A percentile compares a stretch with the other conserved stretches of the same genome.
phyloP scores from a whole-genome alignment of 2,888 invertebrate species.

The Artemia sinica region DNA sequence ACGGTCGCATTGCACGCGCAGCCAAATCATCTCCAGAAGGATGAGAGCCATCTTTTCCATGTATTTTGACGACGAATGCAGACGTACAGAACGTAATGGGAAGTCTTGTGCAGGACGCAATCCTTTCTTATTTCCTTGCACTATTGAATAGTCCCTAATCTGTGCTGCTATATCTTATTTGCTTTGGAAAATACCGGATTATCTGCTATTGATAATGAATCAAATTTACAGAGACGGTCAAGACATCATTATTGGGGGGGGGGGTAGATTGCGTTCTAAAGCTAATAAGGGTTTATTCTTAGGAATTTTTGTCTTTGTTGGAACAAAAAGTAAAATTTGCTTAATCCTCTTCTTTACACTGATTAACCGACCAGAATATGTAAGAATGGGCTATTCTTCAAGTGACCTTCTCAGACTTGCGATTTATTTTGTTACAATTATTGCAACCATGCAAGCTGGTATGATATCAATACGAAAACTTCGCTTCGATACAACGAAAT shows the following conservation, averaged over 20 bases:
- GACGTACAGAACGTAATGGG: slow-evolving; percentile 39
- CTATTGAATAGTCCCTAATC: slow-evolving; percentile 75
- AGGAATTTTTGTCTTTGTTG: slow-evolving; percentile 31
- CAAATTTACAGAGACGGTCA: slow-evolving; percentile 27
- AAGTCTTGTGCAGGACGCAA: slow-evolving; percentile 45
- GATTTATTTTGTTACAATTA: slow-evolving; percentile 30
- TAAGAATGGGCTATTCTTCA: slow-evolving; percentile 29
- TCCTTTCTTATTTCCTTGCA: slow-evolving; percentile 73
- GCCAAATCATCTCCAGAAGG: no score
- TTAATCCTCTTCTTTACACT: slow-evolving; percentile 36
- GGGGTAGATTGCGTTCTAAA: slow-evolving; percentile 33
- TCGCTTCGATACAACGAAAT: slow-evolving; percentile 63
- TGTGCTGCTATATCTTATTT: slow-evolving; percentile 73
- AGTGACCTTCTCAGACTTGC: slow-evolving; percentile 28
- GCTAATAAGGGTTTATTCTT: slow-evolving; percentile 33
- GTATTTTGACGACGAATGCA: slow-evolving; percentile 27
- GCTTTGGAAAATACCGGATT: slow-evolving; percentile 61
- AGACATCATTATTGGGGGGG: slow-evolving; percentile 31
- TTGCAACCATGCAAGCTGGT: slow-evolving; percentile 31
- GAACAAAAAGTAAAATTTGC: slow-evolving; percentile 31
- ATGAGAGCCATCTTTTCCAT: no score
- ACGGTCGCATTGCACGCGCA: no score
- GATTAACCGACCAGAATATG: slow-evolving; percentile 28
- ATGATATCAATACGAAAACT: slow-evolving; percentile 47
- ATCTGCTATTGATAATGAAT: slow-evolving; percentile 8